These are phyloP conservation scores for Trematocara caparti DNA, from an alignment of 2,797 vertebrate genomes.

Conservation along the genomic window DNA sequence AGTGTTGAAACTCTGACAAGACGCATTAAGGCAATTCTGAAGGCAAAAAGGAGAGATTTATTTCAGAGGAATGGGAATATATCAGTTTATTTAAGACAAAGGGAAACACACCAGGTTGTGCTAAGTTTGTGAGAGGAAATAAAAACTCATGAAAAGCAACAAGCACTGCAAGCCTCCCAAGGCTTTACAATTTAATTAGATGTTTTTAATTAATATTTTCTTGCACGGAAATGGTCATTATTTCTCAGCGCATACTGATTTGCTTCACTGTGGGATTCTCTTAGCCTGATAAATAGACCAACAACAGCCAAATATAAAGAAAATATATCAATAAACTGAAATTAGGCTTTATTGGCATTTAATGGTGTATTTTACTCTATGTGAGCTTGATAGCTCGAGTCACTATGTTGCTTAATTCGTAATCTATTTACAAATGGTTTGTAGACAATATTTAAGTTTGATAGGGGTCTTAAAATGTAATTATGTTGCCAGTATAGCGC, in stretches of 20 bases:
- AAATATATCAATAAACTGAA: background rate
- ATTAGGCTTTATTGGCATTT: background rate
- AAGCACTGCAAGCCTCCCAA: background rate
- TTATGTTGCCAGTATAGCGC: background rate
- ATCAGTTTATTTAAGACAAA: background rate
- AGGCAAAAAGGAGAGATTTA: background rate
- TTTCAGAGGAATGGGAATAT: background rate
- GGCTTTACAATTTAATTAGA: background rate
- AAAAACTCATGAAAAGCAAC: background rate
- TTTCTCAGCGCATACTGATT: background rate
- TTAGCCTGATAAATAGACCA: background rate
- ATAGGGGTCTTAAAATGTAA: background rate
- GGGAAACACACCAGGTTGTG: background rate
- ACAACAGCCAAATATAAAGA: background rate
- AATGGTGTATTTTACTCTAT: background rate
- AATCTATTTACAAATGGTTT: background rate
- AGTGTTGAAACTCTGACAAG: background rate
- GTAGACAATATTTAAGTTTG: background rate
- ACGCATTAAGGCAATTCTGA: fast-evolving
- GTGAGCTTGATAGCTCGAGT: background rate
- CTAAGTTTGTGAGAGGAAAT: background rate
- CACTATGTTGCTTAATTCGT: background rate
- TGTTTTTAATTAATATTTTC: background rate
- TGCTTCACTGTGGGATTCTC: background rate
- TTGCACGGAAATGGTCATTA: background rate